Evolutionary conservation across 2,797 vertebrate species (phyloP), one percentile per base, ranked within the genome.

Genomic region (Poeciliopsis presidionis): DNA sequence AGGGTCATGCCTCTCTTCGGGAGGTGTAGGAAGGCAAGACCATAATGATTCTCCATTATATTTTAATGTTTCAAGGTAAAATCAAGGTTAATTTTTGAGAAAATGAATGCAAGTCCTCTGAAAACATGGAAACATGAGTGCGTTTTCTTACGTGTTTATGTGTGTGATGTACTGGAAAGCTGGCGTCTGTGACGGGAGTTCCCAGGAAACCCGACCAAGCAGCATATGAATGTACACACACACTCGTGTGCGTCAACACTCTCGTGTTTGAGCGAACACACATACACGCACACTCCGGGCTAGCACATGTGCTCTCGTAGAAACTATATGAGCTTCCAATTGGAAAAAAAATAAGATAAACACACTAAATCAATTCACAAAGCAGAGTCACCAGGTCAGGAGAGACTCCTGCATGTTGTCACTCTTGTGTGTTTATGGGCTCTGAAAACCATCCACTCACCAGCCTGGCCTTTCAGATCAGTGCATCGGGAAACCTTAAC

Each of bases 161-260:
- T 61, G 84, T 83, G 74, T 72, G 84, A 86, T 84, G 85, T 79
- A 80, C 45, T 81, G 83, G 85, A 87, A 88, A 87, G 74, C 74
- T 0, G 63, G 80, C 75, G 61, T 72, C 49, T 70, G 85, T 80
- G 87, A 83, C 80, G 70, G 81, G 74, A 87, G 83, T 79, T 88
- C 85, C 80, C 78, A 78, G 81, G 83, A 86, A 25, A 86, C 83
- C 86, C 67, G 78, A 85, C 81, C 83, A 67, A 79, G 80, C 86
- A 75, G 75, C 77, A 30, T 70, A 76, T 82, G 79, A 85, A 86
- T 57, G 81, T 83, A 88, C 84, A 84, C 74, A 81, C 77, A 2
- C 30, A 9, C 79, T 76, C 49, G 16, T 79, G 76, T 74, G 77
- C 76, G 72, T 25, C 65, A 46, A 8, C 41, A 39, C 78, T 4